Conservation (phyloP, 2,888 invertebrate genomes). For the Apocheima hispidaria region DNA sequence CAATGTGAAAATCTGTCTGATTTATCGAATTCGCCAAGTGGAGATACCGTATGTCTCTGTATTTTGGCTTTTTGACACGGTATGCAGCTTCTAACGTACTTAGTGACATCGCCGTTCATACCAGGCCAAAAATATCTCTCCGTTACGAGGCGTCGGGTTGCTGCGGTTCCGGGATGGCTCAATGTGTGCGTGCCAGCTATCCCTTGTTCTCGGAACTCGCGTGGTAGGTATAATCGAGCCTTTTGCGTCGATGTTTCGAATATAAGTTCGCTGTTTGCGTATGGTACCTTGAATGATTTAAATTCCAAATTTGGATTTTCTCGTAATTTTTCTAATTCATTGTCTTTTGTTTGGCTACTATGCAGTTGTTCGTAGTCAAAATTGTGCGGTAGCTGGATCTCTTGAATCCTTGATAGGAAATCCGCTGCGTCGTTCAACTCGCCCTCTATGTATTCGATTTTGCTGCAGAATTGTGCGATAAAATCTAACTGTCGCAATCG, state of each 20-base stretch:
- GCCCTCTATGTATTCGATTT: background rate
- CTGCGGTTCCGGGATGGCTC: too few species aligned
- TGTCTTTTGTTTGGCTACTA: too few species aligned
- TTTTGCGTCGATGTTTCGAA: background rate
- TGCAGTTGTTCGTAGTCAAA: too few species aligned
- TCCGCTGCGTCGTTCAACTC: background rate
- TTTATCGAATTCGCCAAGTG: background rate
- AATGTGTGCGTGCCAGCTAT: too few species aligned
- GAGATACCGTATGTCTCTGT: background rate
- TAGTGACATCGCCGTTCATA: background rate
- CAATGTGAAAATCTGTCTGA: too few species aligned
- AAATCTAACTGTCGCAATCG: background rate
- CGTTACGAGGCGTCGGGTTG: too few species aligned
- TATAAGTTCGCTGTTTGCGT: background rate
- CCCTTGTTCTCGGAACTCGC: too few species aligned
- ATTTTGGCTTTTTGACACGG: background rate
- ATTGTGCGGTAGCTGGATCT: too few species aligned
- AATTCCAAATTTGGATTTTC: background rate
- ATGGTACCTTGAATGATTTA: background rate
- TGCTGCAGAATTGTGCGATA: too few species aligned
- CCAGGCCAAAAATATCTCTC: background rate
- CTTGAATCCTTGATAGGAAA: too few species aligned
- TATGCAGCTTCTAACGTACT: constrained; percentile 3
- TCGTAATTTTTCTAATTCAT: background rate
- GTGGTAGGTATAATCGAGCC: background rate